Conservation (phyloP, 1,140 invertebrate genomes). For the Heliconius eleuchia region DNA sequence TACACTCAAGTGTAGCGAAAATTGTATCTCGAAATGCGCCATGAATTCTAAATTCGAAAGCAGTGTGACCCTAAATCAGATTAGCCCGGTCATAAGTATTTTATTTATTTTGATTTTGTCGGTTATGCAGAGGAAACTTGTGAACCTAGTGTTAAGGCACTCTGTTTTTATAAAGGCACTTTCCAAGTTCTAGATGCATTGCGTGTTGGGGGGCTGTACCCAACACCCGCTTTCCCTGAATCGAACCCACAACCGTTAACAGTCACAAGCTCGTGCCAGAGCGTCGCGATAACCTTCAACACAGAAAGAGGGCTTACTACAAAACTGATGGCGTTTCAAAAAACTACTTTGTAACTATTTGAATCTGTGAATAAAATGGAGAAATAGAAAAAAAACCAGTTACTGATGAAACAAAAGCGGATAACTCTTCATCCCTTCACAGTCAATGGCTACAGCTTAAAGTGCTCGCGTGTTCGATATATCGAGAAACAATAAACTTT, state of each 20-base stretch:
- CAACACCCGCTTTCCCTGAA: too few relatives aligned
- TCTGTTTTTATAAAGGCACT: neutral
- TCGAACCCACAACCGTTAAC: too few relatives aligned
- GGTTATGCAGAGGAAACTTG: too few relatives aligned
- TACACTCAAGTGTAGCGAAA: conserved; percentile 3
- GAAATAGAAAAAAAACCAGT: too few relatives aligned
- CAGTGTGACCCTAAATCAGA: neutral
- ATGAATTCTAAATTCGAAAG: neutral
- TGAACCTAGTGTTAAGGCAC: too few relatives aligned
- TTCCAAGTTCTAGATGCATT: neutral
- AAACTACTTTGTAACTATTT: too few relatives aligned
- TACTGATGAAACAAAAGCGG: neutral
- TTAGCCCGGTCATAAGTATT: neutral
- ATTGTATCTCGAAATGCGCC: neutral
- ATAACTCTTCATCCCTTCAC: conserved; percentile 2
- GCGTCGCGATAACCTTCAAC: too few relatives aligned
- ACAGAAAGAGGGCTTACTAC: too few relatives aligned
- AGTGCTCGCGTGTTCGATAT: conserved; percentile 10
- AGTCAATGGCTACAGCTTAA: conserved; percentile 6
- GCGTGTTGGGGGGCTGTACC: too few relatives aligned
- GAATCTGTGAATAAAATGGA: too few relatives aligned
- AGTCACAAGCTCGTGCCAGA: too few relatives aligned
- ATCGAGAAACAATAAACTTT: conserved; percentile 14
- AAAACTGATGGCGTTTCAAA: too few relatives aligned
- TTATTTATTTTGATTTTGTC: neutral